These are phyloP conservation scores for Zaprionus davidi DNA, from an alignment of 1,140 invertebrate genomes.

Conservation along the genomic window DNA sequence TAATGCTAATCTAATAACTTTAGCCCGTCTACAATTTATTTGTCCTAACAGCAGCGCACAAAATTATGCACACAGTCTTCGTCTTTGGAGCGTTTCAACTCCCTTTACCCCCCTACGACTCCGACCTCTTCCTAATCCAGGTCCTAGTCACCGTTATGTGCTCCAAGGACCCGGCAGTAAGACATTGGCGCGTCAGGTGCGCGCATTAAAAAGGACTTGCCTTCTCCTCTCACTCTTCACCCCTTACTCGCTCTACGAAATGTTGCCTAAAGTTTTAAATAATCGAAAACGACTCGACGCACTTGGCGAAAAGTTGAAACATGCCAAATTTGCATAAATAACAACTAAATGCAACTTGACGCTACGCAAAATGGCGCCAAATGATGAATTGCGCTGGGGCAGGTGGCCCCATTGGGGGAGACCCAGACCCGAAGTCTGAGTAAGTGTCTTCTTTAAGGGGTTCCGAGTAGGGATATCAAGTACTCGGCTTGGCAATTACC, in stretches of 20 bases:
- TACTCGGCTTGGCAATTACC: conserved; percentile 5
- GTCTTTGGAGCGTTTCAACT: conserved; percentile 1
- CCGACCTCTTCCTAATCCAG: conserved; percentile 31
- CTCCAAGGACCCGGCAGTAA: conserved; percentile 45
- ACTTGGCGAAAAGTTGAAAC: conserved; percentile 79
- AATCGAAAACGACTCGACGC: conserved; percentile 81
- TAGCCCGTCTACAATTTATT: conserved; percentile 80
- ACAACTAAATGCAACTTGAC: conserved; percentile 81
- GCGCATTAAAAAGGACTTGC: conserved; percentile 73
- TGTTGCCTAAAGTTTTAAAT: conserved; percentile 78
- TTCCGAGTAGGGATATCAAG: conserved; percentile 2
- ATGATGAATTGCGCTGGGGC: conserved; percentile 64
- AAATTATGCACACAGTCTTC: conserved; percentile 72
- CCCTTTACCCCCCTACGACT: conserved; percentile 9
- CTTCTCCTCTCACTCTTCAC: not conserved
- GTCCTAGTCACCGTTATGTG: conserved; percentile 40
- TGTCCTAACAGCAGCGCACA: conserved; percentile 78
- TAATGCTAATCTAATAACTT: conserved; percentile 83
- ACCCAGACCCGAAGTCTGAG: not conserved
- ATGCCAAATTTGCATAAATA: conserved; percentile 84
- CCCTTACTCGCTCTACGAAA: conserved; percentile 51
- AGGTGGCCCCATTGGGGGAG: not conserved
- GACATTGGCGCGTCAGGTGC: conserved; percentile 80
- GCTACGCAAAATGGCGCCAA: conserved; percentile 71
- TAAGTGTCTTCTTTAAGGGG: conserved; percentile 9